Evolutionary conservation across 2,888 invertebrate species (phyloP).

Genomic region (Seladonia tumulorum): DNA sequence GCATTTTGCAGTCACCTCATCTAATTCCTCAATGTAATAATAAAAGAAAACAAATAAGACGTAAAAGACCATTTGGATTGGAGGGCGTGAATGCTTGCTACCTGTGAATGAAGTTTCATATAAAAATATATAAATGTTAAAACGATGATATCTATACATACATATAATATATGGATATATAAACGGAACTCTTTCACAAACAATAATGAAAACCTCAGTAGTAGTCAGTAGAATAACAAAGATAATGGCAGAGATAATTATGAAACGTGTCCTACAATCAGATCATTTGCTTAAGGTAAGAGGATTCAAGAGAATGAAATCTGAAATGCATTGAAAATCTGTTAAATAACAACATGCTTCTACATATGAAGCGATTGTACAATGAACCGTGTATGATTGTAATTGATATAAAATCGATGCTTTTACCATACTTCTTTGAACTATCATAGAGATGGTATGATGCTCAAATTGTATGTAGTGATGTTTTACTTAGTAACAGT

Average conservation of each 20-base stretch:
- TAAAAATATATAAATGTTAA: conserved; percentile 79
- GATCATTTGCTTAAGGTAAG: conserved; percentile 61
- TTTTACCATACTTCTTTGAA: conserved; percentile 74
- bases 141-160: conserved; percentile 76
- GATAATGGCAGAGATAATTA: conserved; percentile 57
- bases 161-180: conserved; percentile 73
- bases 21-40: conserved; percentile 67
- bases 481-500: conserved; percentile 69
- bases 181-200: conserved; percentile 72
- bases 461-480: conserved; percentile 76
- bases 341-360: conserved; percentile 53
- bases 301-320: conserved; percentile 46
- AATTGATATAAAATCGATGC: conserved; percentile 66
- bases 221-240: conserved; percentile 71
- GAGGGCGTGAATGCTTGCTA: conserved; percentile 80
- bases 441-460: conserved; percentile 70
- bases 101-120: conserved; percentile 81
- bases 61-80: conserved; percentile 66
- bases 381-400: conserved; percentile 53
- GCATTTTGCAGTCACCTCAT: conserved; percentile 70
- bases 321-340: conserved; percentile 52
- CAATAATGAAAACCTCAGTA: conserved; percentile 72
- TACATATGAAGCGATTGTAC: conserved; percentile 38
- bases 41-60: conserved; percentile 48
- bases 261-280: conserved; percentile 60